Evolutionary conservation across 1,140 invertebrate species (phyloP).

Genomic region (Tenebrio molitor): DNA sequence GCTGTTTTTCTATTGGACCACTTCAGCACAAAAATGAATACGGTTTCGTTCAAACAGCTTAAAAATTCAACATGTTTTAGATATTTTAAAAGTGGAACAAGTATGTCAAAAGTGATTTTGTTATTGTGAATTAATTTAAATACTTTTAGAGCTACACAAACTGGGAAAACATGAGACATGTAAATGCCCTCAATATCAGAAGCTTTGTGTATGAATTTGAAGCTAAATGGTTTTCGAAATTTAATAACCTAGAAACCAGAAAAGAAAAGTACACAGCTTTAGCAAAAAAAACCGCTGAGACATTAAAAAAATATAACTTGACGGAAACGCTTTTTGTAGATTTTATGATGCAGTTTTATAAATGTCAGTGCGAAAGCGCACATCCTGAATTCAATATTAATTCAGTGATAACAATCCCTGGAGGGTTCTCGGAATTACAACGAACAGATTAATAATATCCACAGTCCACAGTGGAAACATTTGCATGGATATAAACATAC

Average conservation of each 20-base stretch:
- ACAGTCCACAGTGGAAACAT: neutral
- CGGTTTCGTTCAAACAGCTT: too few species aligned
- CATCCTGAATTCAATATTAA: conserved; percentile 3
- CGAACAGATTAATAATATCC: neutral
- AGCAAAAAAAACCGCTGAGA: neutral
- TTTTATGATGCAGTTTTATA: neutral
- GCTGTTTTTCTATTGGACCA: too few species aligned
- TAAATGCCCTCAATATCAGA: neutral
- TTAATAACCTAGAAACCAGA: neutral
- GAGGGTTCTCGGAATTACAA: neutral
- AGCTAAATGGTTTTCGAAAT: neutral
- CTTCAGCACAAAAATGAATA: too few species aligned
- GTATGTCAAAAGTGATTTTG: too few species aligned
- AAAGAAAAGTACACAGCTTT: conserved; percentile 1
- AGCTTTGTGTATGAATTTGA: neutral
- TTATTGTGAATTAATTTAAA: too few species aligned
- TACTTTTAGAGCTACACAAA: neutral
- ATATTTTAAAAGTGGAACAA: too few species aligned
- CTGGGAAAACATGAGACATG: neutral
- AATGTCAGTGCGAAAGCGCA: neutral
- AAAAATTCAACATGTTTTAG: too few species aligned
- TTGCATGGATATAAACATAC: conserved; percentile 17
- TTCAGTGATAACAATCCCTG: neutral
- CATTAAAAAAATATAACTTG: neutral
- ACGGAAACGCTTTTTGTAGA: neutral